These are phyloP conservation scores for Hippoglossus hippoglossus DNA, from an alignment of 2,797 vertebrate genomes.

Conservation along the genomic window DNA sequence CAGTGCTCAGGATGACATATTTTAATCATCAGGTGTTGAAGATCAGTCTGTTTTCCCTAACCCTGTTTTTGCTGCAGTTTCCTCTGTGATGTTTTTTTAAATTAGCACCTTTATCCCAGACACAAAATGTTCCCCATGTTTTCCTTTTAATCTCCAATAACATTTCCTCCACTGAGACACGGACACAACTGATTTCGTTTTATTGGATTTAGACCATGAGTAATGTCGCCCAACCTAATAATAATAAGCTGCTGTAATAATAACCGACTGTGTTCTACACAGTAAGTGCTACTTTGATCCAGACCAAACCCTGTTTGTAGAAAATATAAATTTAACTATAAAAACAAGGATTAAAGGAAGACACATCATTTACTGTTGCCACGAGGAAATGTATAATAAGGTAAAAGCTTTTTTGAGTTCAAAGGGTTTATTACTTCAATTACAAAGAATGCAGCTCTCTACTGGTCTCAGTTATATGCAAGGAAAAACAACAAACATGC, in stretches of 20 bases:
- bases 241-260: not conserved
- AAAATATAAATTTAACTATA: too few relatives aligned
- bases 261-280: not conserved
- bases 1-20: conserved; percentile 7
- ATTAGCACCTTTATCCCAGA: conserved; percentile 34
- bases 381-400: too few relatives aligned
- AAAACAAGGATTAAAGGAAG: too few relatives aligned
- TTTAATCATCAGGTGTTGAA: conserved; percentile 15
- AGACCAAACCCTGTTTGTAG: not conserved
- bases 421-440: too few relatives aligned
- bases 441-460: too few relatives aligned
- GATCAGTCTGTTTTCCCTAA: not conserved
- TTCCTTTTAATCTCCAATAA: conserved; percentile 16
- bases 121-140: not conserved
- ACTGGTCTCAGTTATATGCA: too few relatives aligned
- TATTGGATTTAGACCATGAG: conserved; percentile 28
- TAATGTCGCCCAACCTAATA: not conserved
- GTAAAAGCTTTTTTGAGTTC: too few relatives aligned
- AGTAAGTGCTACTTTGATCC: not conserved
- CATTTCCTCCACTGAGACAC: conserved; percentile 20
- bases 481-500: too few relatives aligned
- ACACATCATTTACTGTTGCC: too few relatives aligned
- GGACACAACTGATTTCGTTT: conserved; percentile 41
- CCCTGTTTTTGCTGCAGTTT: conserved; percentile 29
- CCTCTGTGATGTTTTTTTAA: conserved; percentile 40